Conservation (phyloP, 2,113 vertebrate genomes). For the Catagonus wagneri region DNA sequence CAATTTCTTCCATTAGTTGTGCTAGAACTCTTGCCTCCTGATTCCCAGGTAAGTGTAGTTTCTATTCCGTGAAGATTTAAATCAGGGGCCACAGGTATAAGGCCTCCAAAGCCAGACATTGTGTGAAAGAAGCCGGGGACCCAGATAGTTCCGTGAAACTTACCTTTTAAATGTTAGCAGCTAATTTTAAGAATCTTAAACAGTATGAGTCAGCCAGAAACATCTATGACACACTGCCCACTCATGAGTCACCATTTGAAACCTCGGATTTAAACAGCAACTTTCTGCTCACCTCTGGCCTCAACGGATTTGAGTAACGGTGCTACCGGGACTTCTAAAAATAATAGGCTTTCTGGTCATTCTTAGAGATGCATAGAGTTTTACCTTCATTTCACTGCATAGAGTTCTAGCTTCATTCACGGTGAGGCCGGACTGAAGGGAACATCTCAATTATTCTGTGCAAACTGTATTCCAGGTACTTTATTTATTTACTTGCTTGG, state of each 20-base stretch:
- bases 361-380: neutral
- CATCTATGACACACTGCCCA: neutral
- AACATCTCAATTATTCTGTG: neutral
- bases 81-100: neutral
- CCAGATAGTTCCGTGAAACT: neutral
- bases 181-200: neutral
- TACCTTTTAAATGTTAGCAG: neutral
- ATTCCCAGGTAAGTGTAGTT: neutral
- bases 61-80: neutral
- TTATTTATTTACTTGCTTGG: no score
- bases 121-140: neutral
- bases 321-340: neutral
- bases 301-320: neutral
- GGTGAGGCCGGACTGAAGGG: neutral
- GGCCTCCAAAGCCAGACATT: neutral
- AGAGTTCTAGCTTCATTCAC: neutral
- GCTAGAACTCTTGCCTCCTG: neutral
- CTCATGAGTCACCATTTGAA: neutral
- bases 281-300: neutral
- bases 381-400: neutral
- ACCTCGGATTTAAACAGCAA: neutral
- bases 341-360: neutral
- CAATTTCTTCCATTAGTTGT: neutral
- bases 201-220: neutral
- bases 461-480: neutral